Percentiles rank a stretch among this genome's conserved stretches.
These are phyloP conservation scores for Drosophila mimica DNA, from an alignment of 2,888 invertebrate species.

Conservation along the genomic window DNA sequence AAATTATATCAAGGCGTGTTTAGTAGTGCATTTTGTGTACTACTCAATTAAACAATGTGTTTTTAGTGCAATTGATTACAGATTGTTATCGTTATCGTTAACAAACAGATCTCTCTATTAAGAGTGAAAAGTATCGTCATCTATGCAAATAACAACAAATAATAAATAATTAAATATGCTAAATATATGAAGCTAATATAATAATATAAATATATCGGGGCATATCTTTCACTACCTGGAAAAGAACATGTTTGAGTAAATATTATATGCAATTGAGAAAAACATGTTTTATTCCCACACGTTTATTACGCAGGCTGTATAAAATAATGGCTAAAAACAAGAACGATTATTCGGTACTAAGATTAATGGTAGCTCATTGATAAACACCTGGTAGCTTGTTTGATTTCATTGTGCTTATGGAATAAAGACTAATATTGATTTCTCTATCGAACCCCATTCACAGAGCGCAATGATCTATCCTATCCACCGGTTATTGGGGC, in stretches of 20 bases:
- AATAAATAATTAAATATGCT: too few species aligned
- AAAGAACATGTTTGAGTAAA: not conserved
- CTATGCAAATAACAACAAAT: too few species aligned
- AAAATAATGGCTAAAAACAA: too few species aligned
- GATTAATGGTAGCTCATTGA: not conserved
- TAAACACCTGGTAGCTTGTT: slow-evolving; percentile 4
- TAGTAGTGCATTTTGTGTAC: not conserved
- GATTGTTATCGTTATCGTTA: not conserved
- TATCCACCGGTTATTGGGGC: slow-evolving; percentile 85
- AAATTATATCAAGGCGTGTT: not conserved
- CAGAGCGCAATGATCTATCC: slow-evolving; percentile 85
- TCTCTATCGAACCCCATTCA: not conserved
- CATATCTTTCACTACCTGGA: not conserved
- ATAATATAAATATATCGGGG: not conserved
- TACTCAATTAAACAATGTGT: not conserved
- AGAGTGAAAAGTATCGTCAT: not conserved
- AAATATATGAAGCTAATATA: not conserved
- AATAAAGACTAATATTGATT: slow-evolving; percentile 21
- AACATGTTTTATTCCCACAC: not conserved
- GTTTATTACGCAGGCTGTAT: not conserved
- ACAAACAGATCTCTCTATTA: not conserved
- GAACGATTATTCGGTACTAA: not conserved
- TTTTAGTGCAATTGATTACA: not conserved
- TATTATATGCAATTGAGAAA: not conserved
- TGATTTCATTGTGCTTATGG: slow-evolving; percentile 10